phyloP scores from a whole-genome alignment of 1,140 invertebrate genomes.

The Drosophila grimshawi region DNA sequence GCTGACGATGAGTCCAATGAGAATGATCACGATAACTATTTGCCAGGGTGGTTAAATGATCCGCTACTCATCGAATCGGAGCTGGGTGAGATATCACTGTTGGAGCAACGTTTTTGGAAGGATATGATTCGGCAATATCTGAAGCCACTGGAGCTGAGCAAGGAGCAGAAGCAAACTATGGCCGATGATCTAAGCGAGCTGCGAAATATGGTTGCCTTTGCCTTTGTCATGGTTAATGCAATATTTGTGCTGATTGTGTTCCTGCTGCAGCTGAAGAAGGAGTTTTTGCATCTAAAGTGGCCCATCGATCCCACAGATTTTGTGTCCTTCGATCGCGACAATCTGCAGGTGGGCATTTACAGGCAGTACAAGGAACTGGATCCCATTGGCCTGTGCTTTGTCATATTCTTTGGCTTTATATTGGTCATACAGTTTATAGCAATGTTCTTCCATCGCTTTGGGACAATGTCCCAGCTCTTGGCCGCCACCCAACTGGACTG shows the following conservation, averaged over 20 bases:
- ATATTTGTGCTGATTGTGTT: conserved; percentile 93
- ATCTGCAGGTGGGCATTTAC: conserved; percentile 84
- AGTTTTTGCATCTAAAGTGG: conserved; percentile 89
- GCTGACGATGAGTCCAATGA: conserved; percentile 22
- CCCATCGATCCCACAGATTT: conserved; percentile 88
- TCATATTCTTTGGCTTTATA: conserved; percentile 90
- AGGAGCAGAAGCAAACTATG: conserved; percentile 86
- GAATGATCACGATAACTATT: conserved; percentile 58
- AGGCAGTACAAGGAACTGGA: conserved; percentile 89
- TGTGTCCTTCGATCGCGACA: conserved; percentile 86
- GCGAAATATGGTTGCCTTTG: conserved; percentile 90
- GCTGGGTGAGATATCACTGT: conserved; percentile 86
- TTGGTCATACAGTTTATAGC: conserved; percentile 92
- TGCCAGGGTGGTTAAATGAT: conserved; percentile 90
- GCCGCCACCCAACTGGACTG: conserved; percentile 88
- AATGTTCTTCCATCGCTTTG: conserved; percentile 94
- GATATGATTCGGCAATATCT: conserved; percentile 90
- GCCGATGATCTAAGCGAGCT: conserved; percentile 87
- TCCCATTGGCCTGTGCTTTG: conserved; percentile 91
- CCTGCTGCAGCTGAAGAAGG: conserved; percentile 91
- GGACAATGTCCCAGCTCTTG: conserved; percentile 93
- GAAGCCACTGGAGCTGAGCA: conserved; percentile 88
- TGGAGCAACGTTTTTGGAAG: conserved; percentile 90
- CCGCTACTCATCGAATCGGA: conserved; percentile 87
- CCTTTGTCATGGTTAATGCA: conserved; percentile 93